Evolutionary conservation across 2,113 vertebrate genomes (phyloP), one percentile per base, ranked within the genome.

Genomic region (Anoplopoma fimbria): DNA sequence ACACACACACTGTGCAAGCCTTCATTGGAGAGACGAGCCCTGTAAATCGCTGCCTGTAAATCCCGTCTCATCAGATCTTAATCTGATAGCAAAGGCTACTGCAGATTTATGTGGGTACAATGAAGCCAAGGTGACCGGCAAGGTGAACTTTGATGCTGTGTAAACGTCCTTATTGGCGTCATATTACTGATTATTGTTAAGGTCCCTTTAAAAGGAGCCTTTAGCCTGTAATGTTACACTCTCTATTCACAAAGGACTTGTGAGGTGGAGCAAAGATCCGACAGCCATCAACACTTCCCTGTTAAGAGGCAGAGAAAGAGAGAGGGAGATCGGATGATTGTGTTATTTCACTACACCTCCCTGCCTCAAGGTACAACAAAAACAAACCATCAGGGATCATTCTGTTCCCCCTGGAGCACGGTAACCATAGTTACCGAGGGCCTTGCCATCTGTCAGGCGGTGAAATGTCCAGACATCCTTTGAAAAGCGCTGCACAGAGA

Each of bases 341-440:
- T 61, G 55, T 76, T 57, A 42, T 63, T 55, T 62, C 60, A 58
- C 58, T 15, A 33, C 45, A 36, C 7, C 36, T 53, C 4, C 2
- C 7, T 34, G 29, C 63, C 51, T 82, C 33, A 47, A 81, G 75
- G 61, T 81, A 40, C 45, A 79, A 76, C 63, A 61, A 53, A 88
- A 90, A 64, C 63, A 87, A 82, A 55, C 71, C 36, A 74, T 7
- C 36, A 6, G 69, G 72, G 81, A 71, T 76, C 15, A 6, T 9
- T 61, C 45, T 83, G 75, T 68, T 86, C 57, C 55, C 62, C 51
- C 38, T 25, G 62, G 77, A 69, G 27, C 65, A 60, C 7, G 8
- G 84, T 91, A 80, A 80, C 82, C 68, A 83, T 81, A 69, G 86
- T 67, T 64, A 82, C 85, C 51, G n/a, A 61, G 57, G 57, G 36